phyloP scores from a whole-genome alignment of 2,113 vertebrate genomes.

The Aphyosemion australe region DNA sequence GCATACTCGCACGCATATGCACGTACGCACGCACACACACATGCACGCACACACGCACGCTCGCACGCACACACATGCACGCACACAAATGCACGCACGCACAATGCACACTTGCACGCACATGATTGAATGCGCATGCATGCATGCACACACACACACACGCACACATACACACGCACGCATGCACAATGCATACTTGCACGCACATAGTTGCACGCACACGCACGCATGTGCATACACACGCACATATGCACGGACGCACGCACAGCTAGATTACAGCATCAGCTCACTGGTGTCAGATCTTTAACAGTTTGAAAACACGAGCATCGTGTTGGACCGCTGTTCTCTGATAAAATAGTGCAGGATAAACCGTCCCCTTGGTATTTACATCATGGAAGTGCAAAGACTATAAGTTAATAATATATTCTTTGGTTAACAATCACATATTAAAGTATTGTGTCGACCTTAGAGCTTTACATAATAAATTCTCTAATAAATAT shows the following conservation, averaged over 20 bases:
- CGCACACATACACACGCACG: no score
- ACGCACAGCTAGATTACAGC: constrained; percentile 20
- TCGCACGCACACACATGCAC: no score
- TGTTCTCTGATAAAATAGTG: constrained; percentile 16
- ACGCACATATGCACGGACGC: not conserved
- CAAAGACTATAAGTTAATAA: constrained; percentile 52
- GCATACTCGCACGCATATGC: no score
- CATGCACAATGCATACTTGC: no score
- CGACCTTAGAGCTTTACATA: not conserved
- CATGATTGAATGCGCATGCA: no score
- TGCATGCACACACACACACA: no score
- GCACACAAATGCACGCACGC: no score
- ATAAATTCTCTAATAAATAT: constrained; percentile 55
- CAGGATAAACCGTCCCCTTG: constrained; percentile 25
- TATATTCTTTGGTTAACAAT: constrained; percentile 75
- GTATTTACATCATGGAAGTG: constrained; percentile 57
- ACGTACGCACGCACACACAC: no score
- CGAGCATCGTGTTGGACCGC: constrained; percentile 2
- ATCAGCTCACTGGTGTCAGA: constrained; percentile 18
- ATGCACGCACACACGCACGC: no score
- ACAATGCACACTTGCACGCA: no score
- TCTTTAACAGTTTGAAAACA: constrained; percentile 18
- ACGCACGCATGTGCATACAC: constrained; percentile 8
- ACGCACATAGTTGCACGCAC: no score
- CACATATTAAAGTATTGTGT: constrained; percentile 6